Conservation (phyloP, 2,113 vertebrate genomes). For the Actinemys pallida region DNA sequence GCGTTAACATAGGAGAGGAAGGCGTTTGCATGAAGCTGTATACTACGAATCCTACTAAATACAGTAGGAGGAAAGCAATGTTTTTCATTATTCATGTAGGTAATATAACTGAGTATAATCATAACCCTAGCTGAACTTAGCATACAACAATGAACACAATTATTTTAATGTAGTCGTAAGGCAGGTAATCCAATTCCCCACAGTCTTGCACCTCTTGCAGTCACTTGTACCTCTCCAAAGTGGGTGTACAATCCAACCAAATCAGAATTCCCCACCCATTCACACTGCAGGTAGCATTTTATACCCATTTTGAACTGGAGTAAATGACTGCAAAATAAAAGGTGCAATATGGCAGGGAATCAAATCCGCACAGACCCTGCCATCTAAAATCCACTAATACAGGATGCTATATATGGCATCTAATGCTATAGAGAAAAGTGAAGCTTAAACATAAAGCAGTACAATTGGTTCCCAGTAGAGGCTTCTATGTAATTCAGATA, state of each 20-base stretch:
- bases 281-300: neutral
- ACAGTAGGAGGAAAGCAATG: neutral
- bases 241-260: neutral
- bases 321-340: neutral
- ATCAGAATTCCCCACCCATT: neutral
- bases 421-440: neutral
- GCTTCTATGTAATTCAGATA: neutral
- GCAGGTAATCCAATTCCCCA: neutral
- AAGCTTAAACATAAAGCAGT: neutral
- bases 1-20: neutral
- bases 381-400: neutral
- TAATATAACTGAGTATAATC: neutral
- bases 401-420: neutral
- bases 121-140: neutral
- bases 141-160: neutral
- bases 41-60: neutral
- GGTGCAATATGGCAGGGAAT: neutral
- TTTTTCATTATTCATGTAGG: neutral
- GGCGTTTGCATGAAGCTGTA: neutral
- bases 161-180: accelerated
- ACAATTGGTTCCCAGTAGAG: neutral
- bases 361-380: neutral
- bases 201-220: neutral
- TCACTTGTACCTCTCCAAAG: neutral
- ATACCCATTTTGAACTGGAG: neutral